Evolutionary conservation across 2,113 vertebrate species (phyloP).

Genomic region (Prolemur simus): DNA sequence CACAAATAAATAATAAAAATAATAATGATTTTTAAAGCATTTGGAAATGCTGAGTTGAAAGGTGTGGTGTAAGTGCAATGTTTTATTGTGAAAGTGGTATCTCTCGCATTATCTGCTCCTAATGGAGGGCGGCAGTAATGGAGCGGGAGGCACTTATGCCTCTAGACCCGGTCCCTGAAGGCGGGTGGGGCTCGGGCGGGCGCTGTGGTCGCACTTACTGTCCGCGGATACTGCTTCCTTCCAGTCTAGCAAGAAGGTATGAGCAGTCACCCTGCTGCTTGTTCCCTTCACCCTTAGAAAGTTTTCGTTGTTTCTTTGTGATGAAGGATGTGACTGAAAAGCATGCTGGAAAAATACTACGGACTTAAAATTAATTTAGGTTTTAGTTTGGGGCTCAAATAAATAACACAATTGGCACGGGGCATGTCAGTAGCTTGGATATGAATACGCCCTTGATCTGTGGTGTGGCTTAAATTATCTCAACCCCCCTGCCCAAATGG

Average conservation of each 20-base stretch:
- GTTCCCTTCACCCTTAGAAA: slow-evolving; percentile 20
- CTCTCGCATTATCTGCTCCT: slow-evolving; percentile 71
- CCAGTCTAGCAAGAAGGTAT: slow-evolving; percentile 53
- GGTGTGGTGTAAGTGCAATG: slow-evolving; percentile 77
- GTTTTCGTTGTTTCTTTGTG: background rate
- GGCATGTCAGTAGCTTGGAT: background rate
- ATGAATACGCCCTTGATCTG: background rate
- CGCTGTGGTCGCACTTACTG: slow-evolving; percentile 69
- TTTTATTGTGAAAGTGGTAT: slow-evolving; percentile 76
- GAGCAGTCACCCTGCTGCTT: background rate
- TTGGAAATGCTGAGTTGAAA: slow-evolving; percentile 79
- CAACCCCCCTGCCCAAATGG: too few species aligned
- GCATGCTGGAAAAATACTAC: background rate
- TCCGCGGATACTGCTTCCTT: slow-evolving; percentile 50
- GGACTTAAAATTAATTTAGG: background rate
- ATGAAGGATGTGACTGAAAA: slow-evolving; percentile 11
- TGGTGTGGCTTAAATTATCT: background rate
- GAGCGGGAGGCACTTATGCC: slow-evolving; percentile 71
- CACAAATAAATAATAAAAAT: slow-evolving; percentile 81
- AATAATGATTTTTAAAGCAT: slow-evolving; percentile 82
- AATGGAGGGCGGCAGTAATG: slow-evolving; percentile 77
- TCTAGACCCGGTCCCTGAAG: slow-evolving; percentile 66
- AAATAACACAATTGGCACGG: background rate
- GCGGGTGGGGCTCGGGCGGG: slow-evolving; percentile 36
- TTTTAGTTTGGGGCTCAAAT: background rate